These are phyloP conservation scores for Terebella lapidaria DNA, from an alignment of 2,888 invertebrate genomes.

Conservation along the genomic window DNA sequence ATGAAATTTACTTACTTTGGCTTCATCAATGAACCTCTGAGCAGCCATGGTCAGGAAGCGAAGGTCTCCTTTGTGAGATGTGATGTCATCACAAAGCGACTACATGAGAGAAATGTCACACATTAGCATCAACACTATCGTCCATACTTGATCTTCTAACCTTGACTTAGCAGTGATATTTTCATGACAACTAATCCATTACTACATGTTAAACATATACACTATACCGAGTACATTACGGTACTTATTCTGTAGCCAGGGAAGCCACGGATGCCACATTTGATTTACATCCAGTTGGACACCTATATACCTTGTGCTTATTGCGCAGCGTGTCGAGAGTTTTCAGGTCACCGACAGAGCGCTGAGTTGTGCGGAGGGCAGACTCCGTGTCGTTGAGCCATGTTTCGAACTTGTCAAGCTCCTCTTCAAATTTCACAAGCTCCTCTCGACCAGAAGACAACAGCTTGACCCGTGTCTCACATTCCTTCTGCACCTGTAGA, in stretches of 20 bases:
- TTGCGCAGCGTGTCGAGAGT: conserved; percentile 14
- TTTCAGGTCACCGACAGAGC: conserved; percentile 77
- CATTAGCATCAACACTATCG: background rate
- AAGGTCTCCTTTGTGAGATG: conserved; percentile 91
- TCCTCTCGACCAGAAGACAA: conserved; percentile 36
- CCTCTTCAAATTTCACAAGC: conserved; percentile 40
- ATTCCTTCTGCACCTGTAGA: conserved; percentile 21
- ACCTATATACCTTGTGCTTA: conserved; percentile 14
- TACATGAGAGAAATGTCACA: conserved; percentile 6
- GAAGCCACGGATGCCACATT: no score
- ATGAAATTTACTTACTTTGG: conserved; percentile 62
- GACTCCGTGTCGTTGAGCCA: conserved; percentile 37
- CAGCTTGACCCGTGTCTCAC: conserved; percentile 18
- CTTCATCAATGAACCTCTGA: conserved; percentile 92
- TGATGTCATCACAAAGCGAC: conserved; percentile 59
- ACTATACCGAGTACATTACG: no score
- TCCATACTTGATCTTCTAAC: no score
- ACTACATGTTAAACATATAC: background rate
- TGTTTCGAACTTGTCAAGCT: conserved; percentile 36
- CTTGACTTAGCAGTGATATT: background rate
- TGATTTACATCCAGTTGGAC: no score
- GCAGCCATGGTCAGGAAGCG: conserved; percentile 94
- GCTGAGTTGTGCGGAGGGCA: conserved; percentile 67
- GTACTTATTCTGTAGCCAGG: no score
- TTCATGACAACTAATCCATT: background rate